These are phyloP conservation scores for Alviniconcha strummeri DNA, from an alignment of 2,888 invertebrate genomes.

Conservation along the genomic window DNA sequence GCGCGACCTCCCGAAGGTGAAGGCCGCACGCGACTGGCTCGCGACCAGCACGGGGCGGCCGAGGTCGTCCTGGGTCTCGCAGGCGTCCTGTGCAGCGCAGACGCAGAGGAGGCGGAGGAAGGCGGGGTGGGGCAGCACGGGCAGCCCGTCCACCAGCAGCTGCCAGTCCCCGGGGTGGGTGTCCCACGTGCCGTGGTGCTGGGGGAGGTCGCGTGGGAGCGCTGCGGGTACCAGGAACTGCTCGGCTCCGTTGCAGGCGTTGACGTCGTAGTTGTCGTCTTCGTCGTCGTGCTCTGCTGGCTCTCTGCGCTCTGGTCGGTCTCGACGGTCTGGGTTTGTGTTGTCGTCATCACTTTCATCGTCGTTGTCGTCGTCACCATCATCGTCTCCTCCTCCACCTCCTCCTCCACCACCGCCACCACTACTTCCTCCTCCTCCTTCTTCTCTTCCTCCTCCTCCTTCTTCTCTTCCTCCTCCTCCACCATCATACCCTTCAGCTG, in stretches of 20 bases:
- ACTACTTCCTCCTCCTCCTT: too few relatives aligned
- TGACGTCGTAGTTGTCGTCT: not conserved
- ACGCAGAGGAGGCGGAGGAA: constrained; percentile 47
- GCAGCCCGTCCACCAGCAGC: constrained; percentile 43
- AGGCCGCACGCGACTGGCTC: constrained; percentile 44
- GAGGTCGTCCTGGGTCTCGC: constrained; percentile 37
- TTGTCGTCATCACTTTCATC: not conserved
- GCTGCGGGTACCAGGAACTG: constrained; percentile 45
- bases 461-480: too few relatives aligned
- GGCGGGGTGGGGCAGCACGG: constrained; percentile 42
- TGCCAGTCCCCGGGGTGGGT: constrained; percentile 35
- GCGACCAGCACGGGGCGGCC: constrained; percentile 43
- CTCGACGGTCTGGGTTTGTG: not conserved
- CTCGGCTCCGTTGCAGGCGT: not conserved
- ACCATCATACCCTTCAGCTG: too few relatives aligned
- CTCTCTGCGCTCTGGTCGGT: not conserved
- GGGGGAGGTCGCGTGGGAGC: constrained; percentile 40
- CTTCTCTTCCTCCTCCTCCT: too few relatives aligned
- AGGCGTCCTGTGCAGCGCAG: constrained; percentile 41
- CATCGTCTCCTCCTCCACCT: not conserved
- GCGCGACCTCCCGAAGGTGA: constrained; percentile 40
- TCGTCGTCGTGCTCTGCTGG: not conserved
- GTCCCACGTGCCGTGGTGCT: constrained; percentile 44
- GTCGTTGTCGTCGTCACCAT: constrained; percentile 6
- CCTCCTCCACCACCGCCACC: not conserved